Evolutionary conservation across 2,113 vertebrate genomes (phyloP), one percentile per base, ranked within the genome.

Genomic region (Cavia aperea): DNA sequence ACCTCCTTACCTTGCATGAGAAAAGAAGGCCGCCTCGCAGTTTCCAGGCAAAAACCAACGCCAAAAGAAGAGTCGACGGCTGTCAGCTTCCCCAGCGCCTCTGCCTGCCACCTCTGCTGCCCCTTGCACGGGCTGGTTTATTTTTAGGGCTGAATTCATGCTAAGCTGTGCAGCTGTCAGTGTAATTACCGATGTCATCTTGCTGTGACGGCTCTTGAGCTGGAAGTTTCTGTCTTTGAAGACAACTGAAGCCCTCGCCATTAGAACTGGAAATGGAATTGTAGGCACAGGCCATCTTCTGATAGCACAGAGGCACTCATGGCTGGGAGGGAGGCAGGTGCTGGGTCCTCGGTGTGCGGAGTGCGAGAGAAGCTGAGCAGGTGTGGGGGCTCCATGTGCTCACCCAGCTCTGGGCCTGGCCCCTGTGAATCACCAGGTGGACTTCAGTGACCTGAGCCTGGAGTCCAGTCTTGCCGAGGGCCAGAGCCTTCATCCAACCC

Each of bases 171-270:
- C 29, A 29, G 68, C 84, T 95, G 70, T 95, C 93, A 86, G 75
- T 66, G 10, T 96, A 92, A 93, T 95, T 92, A 92, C 79, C 29
- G 7, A 70, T 84, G 84, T 65, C 91, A 92, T 89, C 63, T 92
- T 43, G 65, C 23, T 39, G 26, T 78, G 75, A 91, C 29, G 16
- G 46, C 56, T 70, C 82, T 49, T n/a, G 62, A 94, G 31, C 36
- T 65, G 77, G 84, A 91, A n/a, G 88, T 86, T 86, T 94, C 94
- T 93, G 89, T 94, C 86, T 93, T 96, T 94, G 93, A 93, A 95
- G 94, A 68, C 56, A 77, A 43, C 60, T 49, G 54, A 77, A 77
- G 72, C 62, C 6, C 39, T 89, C 54, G 75, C 46, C 21, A 19
- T 62, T 86, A 81, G 94, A 92, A 88, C 26, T 54, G 49, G 93